These are phyloP conservation scores for Oasisia sp. DNA, from an alignment of 2,888 invertebrate genomes.

Conservation along the genomic window DNA sequence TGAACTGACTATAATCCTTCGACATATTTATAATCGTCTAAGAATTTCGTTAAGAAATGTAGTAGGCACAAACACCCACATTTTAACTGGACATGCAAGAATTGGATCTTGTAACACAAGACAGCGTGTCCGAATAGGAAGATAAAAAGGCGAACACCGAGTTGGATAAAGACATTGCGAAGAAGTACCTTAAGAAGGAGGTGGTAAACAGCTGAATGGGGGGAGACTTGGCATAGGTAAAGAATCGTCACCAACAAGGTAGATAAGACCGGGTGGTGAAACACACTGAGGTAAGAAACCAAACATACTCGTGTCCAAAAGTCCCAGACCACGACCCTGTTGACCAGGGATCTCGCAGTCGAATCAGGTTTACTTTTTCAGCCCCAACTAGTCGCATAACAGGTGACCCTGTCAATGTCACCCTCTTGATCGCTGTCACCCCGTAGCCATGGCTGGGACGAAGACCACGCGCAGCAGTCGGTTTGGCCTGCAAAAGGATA, in stretches of 20 bases:
- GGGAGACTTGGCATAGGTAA: background rate
- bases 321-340: constrained; percentile 72
- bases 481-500: constrained; percentile 60
- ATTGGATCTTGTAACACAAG: too few relatives aligned
- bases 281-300: background rate
- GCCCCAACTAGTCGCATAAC: constrained; percentile 65
- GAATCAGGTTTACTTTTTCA: constrained; percentile 69
- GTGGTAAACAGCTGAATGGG: too few relatives aligned
- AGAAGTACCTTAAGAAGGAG: too few relatives aligned
- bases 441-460: constrained; percentile 74
- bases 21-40: too few relatives aligned
- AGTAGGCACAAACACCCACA: too few relatives aligned
- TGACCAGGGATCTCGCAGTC: constrained; percentile 74
- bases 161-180: too few relatives aligned
- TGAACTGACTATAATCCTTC: too few relatives aligned
- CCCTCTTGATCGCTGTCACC: constrained; percentile 70
- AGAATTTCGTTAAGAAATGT: too few relatives aligned
- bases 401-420: constrained; percentile 58
- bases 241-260: background rate
- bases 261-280: background rate
- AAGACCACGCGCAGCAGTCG: constrained; percentile 70
- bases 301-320: constrained; percentile 70
- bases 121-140: too few relatives aligned
- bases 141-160: too few relatives aligned
- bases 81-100: too few relatives aligned